Base-by-base conservation (phyloP, 1,140 invertebrate species). In the Atta cephalotes region DNA sequence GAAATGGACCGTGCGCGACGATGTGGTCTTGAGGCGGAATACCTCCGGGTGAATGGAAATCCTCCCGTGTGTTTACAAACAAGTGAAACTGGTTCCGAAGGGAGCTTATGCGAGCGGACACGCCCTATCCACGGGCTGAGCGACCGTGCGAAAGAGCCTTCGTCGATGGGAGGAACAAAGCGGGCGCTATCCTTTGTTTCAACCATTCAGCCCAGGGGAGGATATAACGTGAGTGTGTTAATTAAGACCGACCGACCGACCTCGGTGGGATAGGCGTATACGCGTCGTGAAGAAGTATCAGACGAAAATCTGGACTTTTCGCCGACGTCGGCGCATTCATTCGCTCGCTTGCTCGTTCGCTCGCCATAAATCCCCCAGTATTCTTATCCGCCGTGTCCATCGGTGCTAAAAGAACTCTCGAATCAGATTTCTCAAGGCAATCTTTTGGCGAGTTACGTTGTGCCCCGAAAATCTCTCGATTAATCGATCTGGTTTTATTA, bases 71-170 rank as follows among this genome's bases (percentile, higher is more conserved):
- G 89, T 91, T 91, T 91, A 91, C 89, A 91, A 91, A 91, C 89
- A 91, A 90, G 89, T 84, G 89, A 84, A 91, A 91, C 89, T 91
- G 89, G 89, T 91, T 91, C 56, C 80, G 86, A 88, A 91, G 89
- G 78, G 82, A 88, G 79, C 60, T 87, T 65, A 80, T 70, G 65
- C 72, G 89, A 90, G 76, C 88, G 87, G 89, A 91, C 89, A 90
- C 89, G 86, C 89, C 89, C 89, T 90, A 68, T 60, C 85, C 87
- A 80, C 25, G 62, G 65, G 80, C 62, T 78, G 62, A 87, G 80
- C 82, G 89, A 91, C 45, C 89, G 89, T 90, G 89, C 85, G 89
- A 91, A 91, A 91, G 89, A 88, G 82, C 89, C 56, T 74, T 71
- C 53, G 21, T 66, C 80, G 87, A 79, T 76, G 82, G 70, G 89